Base-by-base conservation (phyloP, 2,797 vertebrate genomes). In the Coregonus ussuriensis region DNA sequence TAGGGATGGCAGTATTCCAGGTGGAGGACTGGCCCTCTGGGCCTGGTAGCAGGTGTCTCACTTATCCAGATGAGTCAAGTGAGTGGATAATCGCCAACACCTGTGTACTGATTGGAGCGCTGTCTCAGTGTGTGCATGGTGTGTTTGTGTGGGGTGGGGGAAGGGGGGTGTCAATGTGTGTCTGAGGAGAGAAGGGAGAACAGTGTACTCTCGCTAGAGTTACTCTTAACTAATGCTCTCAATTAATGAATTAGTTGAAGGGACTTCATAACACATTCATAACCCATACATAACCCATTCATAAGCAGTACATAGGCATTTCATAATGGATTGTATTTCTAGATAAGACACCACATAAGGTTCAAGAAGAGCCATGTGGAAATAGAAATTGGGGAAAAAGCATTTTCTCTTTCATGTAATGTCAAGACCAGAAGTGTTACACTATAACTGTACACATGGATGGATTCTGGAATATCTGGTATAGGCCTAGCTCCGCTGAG, bases 401-500 rank as follows among this genome's bases (percentile, higher is more conserved):
- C 1, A 25, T 62, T 25, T 62, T 62, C 59, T 62, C n/a, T 16
- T 62, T 25, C 6, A 62, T 25, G 59, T 62, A 62, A 62, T 62
- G n/a, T 9, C 9, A 21, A 25, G 7, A 21, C 21, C n/a, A 21
- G 9, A 62, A 63, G 59, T 63, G 59, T 63, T 63, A 63, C 59
- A 25, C 59, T 25, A 9, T 29, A 25, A 21, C 59, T 25, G 11
- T 29, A 11, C 21, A 25, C 59, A 25, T n/a, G 7, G 59, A 25
- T 63, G 25, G 3, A 25, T 25, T 63, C n/a, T 63, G 21, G 3
- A 63, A 63, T 63, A 54, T 54, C 4, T 18, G 16, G 87, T 67
- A 47, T 47, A 78, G 84, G 84, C 79, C 4, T 33, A 83, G 78
- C 82, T 83, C 84, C 82, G 76, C 59, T 21, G 3, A 29, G 41